phyloP scores from a whole-genome alignment of 2,888 invertebrate genomes.

The Synanthedon tipuliformis region DNA sequence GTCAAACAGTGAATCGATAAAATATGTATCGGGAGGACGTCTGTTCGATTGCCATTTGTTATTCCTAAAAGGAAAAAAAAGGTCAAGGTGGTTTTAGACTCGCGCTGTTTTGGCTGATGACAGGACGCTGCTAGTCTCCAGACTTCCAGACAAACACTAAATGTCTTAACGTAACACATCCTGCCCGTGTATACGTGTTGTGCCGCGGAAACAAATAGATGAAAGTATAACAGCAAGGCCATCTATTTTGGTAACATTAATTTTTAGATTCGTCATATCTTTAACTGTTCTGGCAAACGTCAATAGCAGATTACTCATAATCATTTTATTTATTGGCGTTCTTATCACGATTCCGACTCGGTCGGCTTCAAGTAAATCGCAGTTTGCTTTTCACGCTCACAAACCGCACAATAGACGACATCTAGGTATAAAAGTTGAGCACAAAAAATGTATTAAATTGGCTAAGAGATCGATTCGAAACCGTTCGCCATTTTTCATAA shows the following conservation, averaged over 20 bases:
- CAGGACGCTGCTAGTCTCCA: slow-evolving; percentile 32
- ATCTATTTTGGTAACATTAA: slow-evolving; percentile 14
- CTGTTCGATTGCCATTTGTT: slow-evolving; percentile 10
- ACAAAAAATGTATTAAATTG: too few relatives aligned
- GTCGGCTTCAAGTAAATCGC: too few relatives aligned
- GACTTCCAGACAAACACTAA: slow-evolving; percentile 9
- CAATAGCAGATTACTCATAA: not conserved
- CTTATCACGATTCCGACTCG: too few relatives aligned
- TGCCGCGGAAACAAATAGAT: slow-evolving; percentile 23
- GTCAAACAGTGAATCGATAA: too few relatives aligned
- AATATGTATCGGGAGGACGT: slow-evolving; percentile 11
- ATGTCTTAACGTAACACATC: slow-evolving; percentile 17
- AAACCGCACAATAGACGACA: too few relatives aligned
- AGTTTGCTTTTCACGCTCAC: too few relatives aligned
- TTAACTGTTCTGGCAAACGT: not conserved
- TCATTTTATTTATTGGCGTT: not conserved
- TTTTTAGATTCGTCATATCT: not conserved
- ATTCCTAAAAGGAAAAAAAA: too few relatives aligned
- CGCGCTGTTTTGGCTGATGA: slow-evolving; percentile 15
- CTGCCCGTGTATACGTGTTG: slow-evolving; percentile 6
- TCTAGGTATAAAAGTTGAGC: too few relatives aligned
- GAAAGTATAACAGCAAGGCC: slow-evolving; percentile 28
- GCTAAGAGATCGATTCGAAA: too few relatives aligned
- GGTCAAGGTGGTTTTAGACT: too few relatives aligned
- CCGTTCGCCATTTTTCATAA: not conserved